Evolutionary conservation across 92 coral and sea anemone genomes (phyloP), one percentile per base, ranked within the genome.

Genomic region (Heteractis magnifica): DNA sequence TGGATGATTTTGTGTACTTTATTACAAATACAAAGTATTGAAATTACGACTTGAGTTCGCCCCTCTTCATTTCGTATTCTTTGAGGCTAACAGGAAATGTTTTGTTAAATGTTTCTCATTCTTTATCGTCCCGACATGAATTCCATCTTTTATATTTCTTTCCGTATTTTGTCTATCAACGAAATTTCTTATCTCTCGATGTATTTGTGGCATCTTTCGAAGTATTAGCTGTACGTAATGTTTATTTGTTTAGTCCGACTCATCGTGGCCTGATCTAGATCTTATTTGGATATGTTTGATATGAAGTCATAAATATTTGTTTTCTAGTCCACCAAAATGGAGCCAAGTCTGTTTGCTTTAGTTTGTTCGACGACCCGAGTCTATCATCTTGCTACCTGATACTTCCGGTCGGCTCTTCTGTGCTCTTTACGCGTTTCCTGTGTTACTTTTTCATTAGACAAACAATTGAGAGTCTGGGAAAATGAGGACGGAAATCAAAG

Each of bases 351-450:
- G 73, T 68, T 68, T 68, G 73, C 23, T 68, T 68, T 68, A 26
- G 16, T 68, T 68, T 68, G 73, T 21, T 68, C 50, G 5, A 68
- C 48, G 49, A 10, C 49, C 48, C 73, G 73, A 68, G 6, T 26
- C 49, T 68, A 26, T 68, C 73, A 78, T 78, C 51, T 64, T 75
- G 8, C 15, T 6, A 65, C 58, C 6, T 10, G 75, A 79, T 48
- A 79, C 75, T 79, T 79, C 83, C 83, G 83, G 83, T 60, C 74
- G 83, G 56, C 59, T 51, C 83, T 79, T 79, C 64, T 23, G 49
- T 19, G 75, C 71, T 18, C 74, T 79, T 79, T 62, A 60, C 58
- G 8, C 56, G 75, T 79, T 79, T 79, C 83, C 83, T 55, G 83
- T 79, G 23, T 21, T 4, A 34, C 11, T 64, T 51, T 79, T 79